These are phyloP conservation scores for Chelmon rostratus DNA, from an alignment of 2,797 vertebrate species.

Conservation along the genomic window DNA sequence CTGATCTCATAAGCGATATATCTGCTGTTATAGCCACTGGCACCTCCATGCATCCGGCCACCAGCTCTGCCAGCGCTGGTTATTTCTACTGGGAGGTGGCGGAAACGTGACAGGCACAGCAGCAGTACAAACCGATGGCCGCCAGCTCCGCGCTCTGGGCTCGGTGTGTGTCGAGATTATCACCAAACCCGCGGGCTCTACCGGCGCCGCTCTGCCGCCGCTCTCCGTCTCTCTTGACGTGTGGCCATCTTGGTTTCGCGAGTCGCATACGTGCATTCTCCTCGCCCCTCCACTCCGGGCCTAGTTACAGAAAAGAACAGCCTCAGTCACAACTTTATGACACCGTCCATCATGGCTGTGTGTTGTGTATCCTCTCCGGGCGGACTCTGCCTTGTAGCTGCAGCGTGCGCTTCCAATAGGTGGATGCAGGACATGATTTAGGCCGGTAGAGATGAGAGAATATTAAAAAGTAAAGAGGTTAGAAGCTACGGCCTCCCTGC, in stretches of 20 bases:
- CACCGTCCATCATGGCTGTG: conserved; percentile 72
- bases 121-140: conserved; percentile 57
- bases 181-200: conserved; percentile 61
- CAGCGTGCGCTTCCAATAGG: conserved; percentile 50
- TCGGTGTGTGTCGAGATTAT: conserved; percentile 64
- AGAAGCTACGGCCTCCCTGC: conserved; percentile 58
- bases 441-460: conserved; percentile 63
- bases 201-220: conserved; percentile 41
- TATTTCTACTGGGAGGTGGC: conserved; percentile 83
- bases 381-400: conserved; percentile 54
- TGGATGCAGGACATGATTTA: conserved; percentile 70
- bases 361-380: conserved; percentile 66
- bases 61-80: conserved; percentile 82
- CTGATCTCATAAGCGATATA: conserved; percentile 88
- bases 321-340: conserved; percentile 76
- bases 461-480: conserved; percentile 80
- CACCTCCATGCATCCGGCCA: conserved; percentile 83
- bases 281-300: conserved; percentile 53
- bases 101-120: conserved; percentile 76
- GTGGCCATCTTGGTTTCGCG: conserved; percentile 67
- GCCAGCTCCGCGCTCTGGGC: conserved; percentile 59
- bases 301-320: conserved; percentile 67
- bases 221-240: conserved; percentile 42
- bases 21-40: conserved; percentile 84
- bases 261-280: conserved; percentile 67